Conservation (phyloP, 2,888 invertebrate species). For the Stenoptilia bipunctidactyla region DNA sequence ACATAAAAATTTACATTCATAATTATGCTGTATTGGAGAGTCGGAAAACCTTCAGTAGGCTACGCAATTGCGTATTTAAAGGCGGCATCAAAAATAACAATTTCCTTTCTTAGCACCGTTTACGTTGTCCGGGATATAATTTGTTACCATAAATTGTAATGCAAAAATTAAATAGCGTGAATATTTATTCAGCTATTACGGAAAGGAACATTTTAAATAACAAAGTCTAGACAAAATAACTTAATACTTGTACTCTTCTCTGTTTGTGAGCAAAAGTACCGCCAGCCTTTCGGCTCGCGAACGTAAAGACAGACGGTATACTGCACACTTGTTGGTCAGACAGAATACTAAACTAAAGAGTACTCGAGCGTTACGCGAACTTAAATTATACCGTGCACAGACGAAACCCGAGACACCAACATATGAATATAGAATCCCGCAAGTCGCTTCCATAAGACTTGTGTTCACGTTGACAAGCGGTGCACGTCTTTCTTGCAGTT, state of each 20-base stretch:
- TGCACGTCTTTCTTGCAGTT: too few relatives aligned
- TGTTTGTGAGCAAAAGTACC: too few relatives aligned
- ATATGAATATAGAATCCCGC: too few relatives aligned
- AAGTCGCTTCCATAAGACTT: too few relatives aligned
- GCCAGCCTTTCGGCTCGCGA: not conserved
- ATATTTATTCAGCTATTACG: too few relatives aligned
- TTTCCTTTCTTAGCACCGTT: not conserved
- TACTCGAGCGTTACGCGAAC: slow-evolving; percentile 8
- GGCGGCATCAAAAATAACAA: not conserved
- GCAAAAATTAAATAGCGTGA: too few relatives aligned
- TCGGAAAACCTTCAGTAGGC: not conserved
- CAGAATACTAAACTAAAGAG: slow-evolving; percentile 15
- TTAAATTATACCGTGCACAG: not conserved
- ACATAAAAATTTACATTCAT: slow-evolving; percentile 1
- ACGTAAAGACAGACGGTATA: slow-evolving; percentile 7
- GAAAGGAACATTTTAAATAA: too few relatives aligned
- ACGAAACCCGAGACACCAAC: not conserved
- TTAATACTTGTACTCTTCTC: too few relatives aligned
- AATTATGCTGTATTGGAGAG: not conserved
- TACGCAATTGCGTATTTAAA: not conserved
- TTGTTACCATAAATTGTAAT: too few relatives aligned
- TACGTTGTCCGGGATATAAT: not conserved
- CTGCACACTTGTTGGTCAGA: slow-evolving; percentile 12
- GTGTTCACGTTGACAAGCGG: too few relatives aligned
- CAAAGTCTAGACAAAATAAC: too few relatives aligned